A percentile compares a stretch with the other conserved stretches of the same genome.
Conservation (phyloP, 2,113 vertebrate genomes). For the Chloropsis cyanopogon region DNA sequence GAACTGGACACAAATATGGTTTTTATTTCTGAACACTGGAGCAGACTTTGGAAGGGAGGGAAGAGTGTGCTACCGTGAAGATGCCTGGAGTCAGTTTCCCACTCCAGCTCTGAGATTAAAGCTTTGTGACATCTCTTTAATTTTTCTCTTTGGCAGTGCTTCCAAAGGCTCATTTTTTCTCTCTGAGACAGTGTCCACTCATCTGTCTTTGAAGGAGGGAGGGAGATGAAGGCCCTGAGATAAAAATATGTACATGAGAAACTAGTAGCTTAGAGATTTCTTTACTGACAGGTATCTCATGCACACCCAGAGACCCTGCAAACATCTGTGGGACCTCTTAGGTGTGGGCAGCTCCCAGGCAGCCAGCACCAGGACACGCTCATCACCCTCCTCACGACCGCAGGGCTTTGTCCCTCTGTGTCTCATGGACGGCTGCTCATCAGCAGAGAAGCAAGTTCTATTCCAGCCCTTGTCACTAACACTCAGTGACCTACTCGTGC, state of each 20-base stretch:
- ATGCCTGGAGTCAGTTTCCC: not conserved
- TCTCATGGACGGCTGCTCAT: accelerated
- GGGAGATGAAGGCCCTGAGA: not conserved
- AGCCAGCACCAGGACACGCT: not conserved
- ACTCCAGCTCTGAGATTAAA: not conserved
- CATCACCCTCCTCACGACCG: not conserved
- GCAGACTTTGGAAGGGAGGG: not conserved
- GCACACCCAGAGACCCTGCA: not conserved
- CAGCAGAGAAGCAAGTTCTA: not conserved
- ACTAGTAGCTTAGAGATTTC: not conserved
- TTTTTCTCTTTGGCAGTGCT: not conserved
- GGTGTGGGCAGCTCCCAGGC: not conserved
- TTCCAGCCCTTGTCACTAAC: not conserved
- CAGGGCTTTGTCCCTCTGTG: accelerated
- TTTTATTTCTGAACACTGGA: not conserved
- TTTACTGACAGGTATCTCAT: not conserved
- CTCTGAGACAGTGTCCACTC: not conserved
- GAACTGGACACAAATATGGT: not conserved
- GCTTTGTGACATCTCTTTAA: not conserved
- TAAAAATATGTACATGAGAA: not conserved
- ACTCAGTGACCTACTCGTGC: not conserved
- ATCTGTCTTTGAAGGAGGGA: not conserved
- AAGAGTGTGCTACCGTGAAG: accelerated
- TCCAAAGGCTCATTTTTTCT: not conserved
- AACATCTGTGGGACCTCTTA: not conserved